phyloP scores from a whole-genome alignment of 2,888 invertebrate species.

The Drosophila neoperkinsi region DNA sequence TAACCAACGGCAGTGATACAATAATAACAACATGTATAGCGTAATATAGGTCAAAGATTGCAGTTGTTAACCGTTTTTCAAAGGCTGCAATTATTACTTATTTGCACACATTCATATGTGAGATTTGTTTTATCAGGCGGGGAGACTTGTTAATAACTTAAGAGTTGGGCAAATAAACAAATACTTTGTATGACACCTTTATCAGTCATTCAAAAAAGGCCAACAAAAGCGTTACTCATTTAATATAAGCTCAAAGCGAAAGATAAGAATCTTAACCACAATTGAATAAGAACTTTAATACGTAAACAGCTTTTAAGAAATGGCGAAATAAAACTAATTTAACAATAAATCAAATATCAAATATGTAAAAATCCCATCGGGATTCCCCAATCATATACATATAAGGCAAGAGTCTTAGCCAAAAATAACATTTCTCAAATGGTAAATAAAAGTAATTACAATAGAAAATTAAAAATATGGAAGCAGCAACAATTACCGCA shows the following conservation, averaged over 20 bases:
- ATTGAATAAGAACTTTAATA: background rate
- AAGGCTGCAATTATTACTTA: conserved; percentile 20
- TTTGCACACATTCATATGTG: conserved; percentile 7
- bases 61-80: conserved; percentile 22
- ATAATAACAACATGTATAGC: conserved; percentile 8
- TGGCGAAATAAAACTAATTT: background rate
- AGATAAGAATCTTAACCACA: background rate
- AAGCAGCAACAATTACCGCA: conserved; percentile 17
- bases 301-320: background rate
- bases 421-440: background rate
- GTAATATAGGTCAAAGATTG: conserved; percentile 53
- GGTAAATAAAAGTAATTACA: conserved; percentile 7
- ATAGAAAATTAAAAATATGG: background rate
- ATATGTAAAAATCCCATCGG: background rate
- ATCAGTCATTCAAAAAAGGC: conserved; percentile 17
- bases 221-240: background rate
- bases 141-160: conserved; percentile 16
- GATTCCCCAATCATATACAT: background rate
- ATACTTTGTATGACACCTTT: conserved; percentile 4
- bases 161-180: conserved; percentile 38
- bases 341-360: too few species aligned
- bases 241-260: background rate
- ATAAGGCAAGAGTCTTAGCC: background rate
- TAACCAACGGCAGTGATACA: conserved; percentile 11
- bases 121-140: background rate